These are phyloP conservation scores for Brachyalestes nurse DNA, from an alignment of 2,797 vertebrate genomes.

Conservation along the genomic window DNA sequence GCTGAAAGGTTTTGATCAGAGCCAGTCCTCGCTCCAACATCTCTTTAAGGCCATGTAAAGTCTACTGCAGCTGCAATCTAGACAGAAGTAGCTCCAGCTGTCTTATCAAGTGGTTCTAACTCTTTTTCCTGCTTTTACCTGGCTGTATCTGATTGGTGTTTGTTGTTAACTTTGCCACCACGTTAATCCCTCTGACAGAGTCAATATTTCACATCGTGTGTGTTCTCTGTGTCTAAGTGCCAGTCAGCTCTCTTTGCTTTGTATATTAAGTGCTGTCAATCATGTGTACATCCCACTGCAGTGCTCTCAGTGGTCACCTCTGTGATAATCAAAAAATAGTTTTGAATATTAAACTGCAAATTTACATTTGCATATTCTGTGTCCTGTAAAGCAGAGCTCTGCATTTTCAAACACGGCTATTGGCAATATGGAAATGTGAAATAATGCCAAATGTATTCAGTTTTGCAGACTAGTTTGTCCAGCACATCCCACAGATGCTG, in stretches of 20 bases:
- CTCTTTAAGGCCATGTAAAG: slow-evolving; percentile 59
- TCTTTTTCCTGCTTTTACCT: slow-evolving; percentile 27
- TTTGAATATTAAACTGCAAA: not conserved
- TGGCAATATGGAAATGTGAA: not conserved
- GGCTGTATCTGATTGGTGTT: slow-evolving; percentile 38
- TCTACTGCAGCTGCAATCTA: slow-evolving; percentile 47
- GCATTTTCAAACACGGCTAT: not conserved
- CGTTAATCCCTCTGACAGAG: slow-evolving; percentile 54
- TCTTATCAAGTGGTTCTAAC: slow-evolving; percentile 60
- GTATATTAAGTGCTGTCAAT: slow-evolving; percentile 7
- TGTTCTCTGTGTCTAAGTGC: slow-evolving; percentile 35
- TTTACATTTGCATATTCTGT: not conserved
- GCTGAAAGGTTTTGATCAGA: slow-evolving; percentile 71
- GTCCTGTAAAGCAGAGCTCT: not conserved
- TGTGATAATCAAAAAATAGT: not conserved
- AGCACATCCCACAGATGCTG: too few relatives aligned
- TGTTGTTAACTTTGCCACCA: slow-evolving; percentile 55
- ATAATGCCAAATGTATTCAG: not conserved
- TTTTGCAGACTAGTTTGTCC: too few relatives aligned
- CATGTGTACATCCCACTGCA: not conserved
- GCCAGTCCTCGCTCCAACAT: slow-evolving; percentile 57
- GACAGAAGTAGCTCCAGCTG: slow-evolving; percentile 50
- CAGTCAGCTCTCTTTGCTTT: slow-evolving; percentile 5
- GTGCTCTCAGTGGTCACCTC: slow-evolving; percentile 2
- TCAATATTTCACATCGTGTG: slow-evolving; percentile 42